Base-by-base conservation (phyloP, 2,888 invertebrate genomes). In the Tholera decimalis region DNA sequence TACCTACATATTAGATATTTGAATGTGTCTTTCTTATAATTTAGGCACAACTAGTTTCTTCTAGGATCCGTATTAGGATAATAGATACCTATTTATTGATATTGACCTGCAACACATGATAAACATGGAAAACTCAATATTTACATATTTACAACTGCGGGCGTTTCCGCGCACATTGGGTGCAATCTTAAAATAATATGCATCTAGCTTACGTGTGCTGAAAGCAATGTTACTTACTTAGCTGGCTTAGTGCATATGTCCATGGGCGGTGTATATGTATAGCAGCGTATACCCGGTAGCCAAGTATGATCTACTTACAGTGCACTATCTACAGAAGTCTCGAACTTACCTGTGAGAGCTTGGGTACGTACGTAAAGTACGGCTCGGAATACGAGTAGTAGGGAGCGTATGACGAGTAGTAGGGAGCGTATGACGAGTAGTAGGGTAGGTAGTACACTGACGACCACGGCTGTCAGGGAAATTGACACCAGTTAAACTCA, bases 301-400 rank as follows among this genome's bases (percentile, higher is more conserved):
- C 53, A 78, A 68, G 24, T 51, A 80, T 82, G 72, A 61, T 56
- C 33, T 81, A 83, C 73, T 69, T 82, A 83, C 86, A 82, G 28
- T 55, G 68, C 69, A 62, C 69, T 76, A 62, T 68, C 74, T 77
- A 77, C 64, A 66, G 54, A 57, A 55, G 62, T 64, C 61, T 75
- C 54, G 33, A 51, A 92, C 95, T 94, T 88, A 95, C 95, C 94
- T 94, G 94, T 44, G 93, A 91, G 74, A 94, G 88, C 87, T 84
- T 92, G 73, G 95, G 94, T 85, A 91, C 88, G 83, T 94, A 94
- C 78, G 92, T 84, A 84, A 92, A 82, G 90, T 91, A 92, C 88
- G 94, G 93, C 78, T 88, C 84, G 90, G 91, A 88, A 90, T 92
- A n/a, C n/a, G n/a, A n/a, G n/a, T n/a, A 93, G 88, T 88, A 91